phyloP scores from a whole-genome alignment of 1,140 invertebrate species.

The Caenorhabditis inopinata region DNA sequence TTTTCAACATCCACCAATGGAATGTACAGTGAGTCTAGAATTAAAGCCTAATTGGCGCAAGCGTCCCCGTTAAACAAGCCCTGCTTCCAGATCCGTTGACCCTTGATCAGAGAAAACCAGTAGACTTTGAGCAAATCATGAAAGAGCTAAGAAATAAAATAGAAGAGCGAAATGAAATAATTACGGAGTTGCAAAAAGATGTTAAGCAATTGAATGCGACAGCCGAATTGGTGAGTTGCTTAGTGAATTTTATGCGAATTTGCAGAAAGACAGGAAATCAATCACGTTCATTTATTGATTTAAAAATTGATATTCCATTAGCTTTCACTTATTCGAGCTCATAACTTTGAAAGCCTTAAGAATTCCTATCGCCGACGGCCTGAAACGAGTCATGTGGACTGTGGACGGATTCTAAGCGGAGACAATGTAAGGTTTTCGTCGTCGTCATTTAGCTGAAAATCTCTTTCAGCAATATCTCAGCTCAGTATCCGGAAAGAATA shows the following conservation, averaged over 20 bases:
- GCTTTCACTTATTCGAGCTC: too few species aligned
- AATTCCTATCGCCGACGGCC: not conserved
- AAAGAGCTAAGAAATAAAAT: not conserved
- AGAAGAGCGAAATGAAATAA: not conserved
- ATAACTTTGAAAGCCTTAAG: too few species aligned
- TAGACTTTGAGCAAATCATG: not conserved
- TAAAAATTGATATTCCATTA: too few species aligned
- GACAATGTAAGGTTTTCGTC: not conserved
- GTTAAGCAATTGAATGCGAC: not conserved
- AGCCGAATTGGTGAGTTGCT: not conserved
- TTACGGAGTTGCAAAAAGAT: not conserved
- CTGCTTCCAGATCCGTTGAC: not conserved
- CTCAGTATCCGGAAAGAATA: not conserved
- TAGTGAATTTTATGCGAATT: too few species aligned
- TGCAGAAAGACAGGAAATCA: too few species aligned
- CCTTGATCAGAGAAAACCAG: not conserved
- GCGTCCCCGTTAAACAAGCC: too few species aligned
- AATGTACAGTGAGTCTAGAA: not conserved
- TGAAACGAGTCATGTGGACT: conserved; percentile 8
- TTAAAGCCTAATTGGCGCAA: too few species aligned
- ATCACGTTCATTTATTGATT: too few species aligned
- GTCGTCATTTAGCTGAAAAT: not conserved
- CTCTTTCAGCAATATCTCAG: not conserved
- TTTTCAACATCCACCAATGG: not conserved
- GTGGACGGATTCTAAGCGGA: not conserved